These are phyloP conservation scores for Nilaparvata lugens DNA, from an alignment of 1,140 invertebrate species.

Conservation along the genomic window DNA sequence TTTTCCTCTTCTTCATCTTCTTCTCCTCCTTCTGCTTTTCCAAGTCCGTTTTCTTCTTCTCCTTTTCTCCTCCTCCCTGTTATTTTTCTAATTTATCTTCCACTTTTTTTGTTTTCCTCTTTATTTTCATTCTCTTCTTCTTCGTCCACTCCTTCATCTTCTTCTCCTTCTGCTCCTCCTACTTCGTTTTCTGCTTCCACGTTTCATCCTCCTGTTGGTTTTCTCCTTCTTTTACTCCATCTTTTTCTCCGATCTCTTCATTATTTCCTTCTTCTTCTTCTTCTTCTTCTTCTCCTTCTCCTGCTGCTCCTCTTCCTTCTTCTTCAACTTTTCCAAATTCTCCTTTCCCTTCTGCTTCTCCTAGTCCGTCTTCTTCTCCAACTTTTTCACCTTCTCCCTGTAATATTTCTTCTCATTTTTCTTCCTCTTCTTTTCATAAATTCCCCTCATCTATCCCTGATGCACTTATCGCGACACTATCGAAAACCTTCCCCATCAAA, in stretches of 20 bases:
- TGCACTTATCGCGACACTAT: no score
- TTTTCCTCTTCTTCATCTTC: background rate
- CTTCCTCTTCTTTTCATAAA: slow-evolving; percentile 2
- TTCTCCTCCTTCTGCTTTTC: slow-evolving; percentile 6
- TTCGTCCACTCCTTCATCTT: background rate
- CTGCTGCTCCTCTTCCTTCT: slow-evolving; percentile 5
- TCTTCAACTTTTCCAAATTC: no score
- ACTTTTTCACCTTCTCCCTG: background rate
- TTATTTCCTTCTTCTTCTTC: background rate
- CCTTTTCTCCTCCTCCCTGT: background rate
- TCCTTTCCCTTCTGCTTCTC: background rate
- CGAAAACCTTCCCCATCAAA: no score
- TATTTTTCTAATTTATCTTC: no score
- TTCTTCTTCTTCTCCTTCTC: background rate
- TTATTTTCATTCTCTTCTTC: background rate
- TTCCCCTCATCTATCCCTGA: no score
- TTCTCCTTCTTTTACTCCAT: slow-evolving; percentile 18
- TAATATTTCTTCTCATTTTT: background rate
- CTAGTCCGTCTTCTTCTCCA: background rate
- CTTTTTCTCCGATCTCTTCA: slow-evolving; percentile 1
- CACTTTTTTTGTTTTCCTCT: background rate
- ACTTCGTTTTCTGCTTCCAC: background rate
- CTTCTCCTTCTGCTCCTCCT: slow-evolving; percentile 27
- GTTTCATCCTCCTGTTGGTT: slow-evolving; percentile 32
- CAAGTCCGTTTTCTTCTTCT: background rate